These are phyloP conservation scores for Hypomecis punctinalis DNA, from an alignment of 2,888 invertebrate genomes.

Conservation along the genomic window DNA sequence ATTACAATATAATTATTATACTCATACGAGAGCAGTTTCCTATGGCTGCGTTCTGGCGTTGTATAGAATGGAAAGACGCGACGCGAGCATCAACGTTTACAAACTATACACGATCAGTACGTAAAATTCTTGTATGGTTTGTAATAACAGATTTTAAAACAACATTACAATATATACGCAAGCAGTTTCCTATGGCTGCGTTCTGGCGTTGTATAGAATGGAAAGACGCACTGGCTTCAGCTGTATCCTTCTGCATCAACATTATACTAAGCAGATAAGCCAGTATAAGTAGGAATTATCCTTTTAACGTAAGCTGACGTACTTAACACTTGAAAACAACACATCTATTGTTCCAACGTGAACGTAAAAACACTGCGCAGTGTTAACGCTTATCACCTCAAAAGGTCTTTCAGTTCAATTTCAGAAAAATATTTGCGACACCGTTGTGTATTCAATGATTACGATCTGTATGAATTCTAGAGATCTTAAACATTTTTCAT, in stretches of 20 bases:
- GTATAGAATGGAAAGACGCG: too few relatives aligned
- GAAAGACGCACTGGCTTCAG: neutral
- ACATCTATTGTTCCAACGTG: constrained; percentile 6
- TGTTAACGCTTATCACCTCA: constrained; percentile 17
- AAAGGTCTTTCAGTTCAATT: constrained; percentile 15
- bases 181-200: too few relatives aligned
- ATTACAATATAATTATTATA: too few relatives aligned
- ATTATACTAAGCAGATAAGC: constrained; percentile 16
- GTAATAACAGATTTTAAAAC: too few relatives aligned
- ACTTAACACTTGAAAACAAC: constrained; percentile 4
- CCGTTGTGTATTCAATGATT: constrained; percentile 2
- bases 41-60: too few relatives aligned
- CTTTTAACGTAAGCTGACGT: constrained; percentile 9
- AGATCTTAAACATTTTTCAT: neutral
- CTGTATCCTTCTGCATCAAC: neutral
- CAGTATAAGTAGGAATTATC: constrained; percentile 21
- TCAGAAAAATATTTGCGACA: constrained; percentile 4
- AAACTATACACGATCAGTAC: too few relatives aligned
- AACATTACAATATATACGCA: too few relatives aligned
- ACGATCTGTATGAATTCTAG: neutral
- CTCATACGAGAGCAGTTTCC: too few relatives aligned
- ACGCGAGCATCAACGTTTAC: too few relatives aligned
- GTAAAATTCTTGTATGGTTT: too few relatives aligned
- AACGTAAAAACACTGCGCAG: constrained; percentile 8
- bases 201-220: too few relatives aligned